Percentiles rank a stretch among this genome's conserved stretches.
These are phyloP conservation scores for Gerris buenoi DNA, from an alignment of 1,140 invertebrate species.

Conservation along the genomic window DNA sequence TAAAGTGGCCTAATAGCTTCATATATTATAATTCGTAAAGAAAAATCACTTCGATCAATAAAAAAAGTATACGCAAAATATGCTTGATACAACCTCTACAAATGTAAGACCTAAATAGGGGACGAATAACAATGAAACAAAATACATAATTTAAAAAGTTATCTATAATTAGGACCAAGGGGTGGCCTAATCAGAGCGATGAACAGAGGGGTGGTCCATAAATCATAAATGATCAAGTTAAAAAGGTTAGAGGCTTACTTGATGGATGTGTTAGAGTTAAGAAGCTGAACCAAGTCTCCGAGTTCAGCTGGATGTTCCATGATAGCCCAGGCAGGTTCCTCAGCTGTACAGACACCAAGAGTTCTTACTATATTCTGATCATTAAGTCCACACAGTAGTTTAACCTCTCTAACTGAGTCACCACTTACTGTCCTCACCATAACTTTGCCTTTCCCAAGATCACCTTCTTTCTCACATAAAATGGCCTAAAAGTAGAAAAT, in stretches of 20 bases:
- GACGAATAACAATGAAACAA: too few relatives aligned
- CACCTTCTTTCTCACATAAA: slow-evolving; percentile 17
- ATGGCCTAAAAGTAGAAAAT: slow-evolving; percentile 9
- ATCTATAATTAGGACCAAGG: too few relatives aligned
- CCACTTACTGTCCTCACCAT: slow-evolving; percentile 24
- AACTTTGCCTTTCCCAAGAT: slow-evolving; percentile 26
- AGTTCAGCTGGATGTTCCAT: slow-evolving; percentile 61
- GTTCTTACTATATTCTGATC: slow-evolving; percentile 60
- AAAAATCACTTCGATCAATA: too few relatives aligned
- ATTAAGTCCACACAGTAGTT: slow-evolving; percentile 51
- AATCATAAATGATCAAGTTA: too few relatives aligned
- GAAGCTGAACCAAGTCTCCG: slow-evolving; percentile 63
- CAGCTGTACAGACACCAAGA: slow-evolving; percentile 47
- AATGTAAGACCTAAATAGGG: too few relatives aligned
- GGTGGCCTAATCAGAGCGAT: too few relatives aligned
- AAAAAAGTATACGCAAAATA: too few relatives aligned
- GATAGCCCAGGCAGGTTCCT: slow-evolving; percentile 51
- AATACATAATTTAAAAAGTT: too few relatives aligned
- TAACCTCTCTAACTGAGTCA: slow-evolving; percentile 45
- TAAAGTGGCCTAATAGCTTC: too few relatives aligned
- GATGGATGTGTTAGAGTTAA: slow-evolving; percentile 26
- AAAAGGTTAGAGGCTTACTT: slow-evolving; percentile 22
- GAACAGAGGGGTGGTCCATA: too few relatives aligned
- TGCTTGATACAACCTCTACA: too few relatives aligned
- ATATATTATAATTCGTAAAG: too few relatives aligned